These are phyloP conservation scores for Ctena decussata DNA, from an alignment of 2,888 invertebrate species.

Conservation along the genomic window DNA sequence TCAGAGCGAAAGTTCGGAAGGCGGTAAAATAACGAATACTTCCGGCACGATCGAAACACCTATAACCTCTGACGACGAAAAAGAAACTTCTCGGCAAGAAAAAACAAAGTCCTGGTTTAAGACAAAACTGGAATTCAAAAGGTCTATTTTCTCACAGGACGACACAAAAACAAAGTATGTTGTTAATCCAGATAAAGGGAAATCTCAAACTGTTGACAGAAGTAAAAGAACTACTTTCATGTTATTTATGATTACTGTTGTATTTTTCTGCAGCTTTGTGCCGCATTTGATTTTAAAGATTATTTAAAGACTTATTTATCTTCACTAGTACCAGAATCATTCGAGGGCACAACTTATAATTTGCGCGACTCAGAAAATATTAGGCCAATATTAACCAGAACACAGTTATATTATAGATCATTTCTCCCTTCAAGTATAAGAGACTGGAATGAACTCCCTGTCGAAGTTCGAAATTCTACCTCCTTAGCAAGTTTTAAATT, in stretches of 20 bases:
- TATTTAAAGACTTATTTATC: no score
- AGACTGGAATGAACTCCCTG: no score
- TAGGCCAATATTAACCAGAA: no score
- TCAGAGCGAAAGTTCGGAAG: neutral
- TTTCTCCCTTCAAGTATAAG: no score
- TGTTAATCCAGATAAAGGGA: neutral
- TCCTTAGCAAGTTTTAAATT: no score
- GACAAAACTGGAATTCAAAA: neutral
- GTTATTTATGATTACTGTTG: constrained; percentile 71
- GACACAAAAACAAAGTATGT: neutral
- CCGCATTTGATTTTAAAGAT: constrained; percentile 73
- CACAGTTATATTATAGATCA: no score
- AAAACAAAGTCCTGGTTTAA: neutral
- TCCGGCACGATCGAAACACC: neutral
- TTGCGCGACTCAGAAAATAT: no score
- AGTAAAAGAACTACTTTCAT: constrained; percentile 69
- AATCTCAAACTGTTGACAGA: neutral
- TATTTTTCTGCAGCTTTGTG: constrained; percentile 75
- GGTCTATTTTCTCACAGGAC: neutral
- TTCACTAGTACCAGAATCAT: no score
- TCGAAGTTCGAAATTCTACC: no score
- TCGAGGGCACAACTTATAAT: no score
- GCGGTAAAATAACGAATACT: neutral
- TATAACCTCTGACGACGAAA: neutral
- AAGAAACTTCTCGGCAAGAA: neutral